Conservation (phyloP, 1,140 invertebrate genomes). For the Ostrea edulis region DNA sequence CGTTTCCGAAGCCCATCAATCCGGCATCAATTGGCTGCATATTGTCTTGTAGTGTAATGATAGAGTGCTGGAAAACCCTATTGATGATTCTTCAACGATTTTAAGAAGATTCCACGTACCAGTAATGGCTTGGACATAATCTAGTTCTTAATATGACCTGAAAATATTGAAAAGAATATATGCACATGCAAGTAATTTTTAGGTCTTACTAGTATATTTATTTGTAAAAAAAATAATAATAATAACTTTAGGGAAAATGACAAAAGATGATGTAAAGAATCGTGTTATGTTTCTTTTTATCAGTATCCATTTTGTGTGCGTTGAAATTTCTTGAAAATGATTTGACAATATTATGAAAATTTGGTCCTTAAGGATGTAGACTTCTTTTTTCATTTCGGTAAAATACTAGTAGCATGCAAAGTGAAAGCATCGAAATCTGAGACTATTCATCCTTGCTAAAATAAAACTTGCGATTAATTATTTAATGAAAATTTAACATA, state of each 20-base stretch:
- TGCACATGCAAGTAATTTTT: background rate
- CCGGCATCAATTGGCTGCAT: conserved; percentile 33
- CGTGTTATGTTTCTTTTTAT: too few species aligned
- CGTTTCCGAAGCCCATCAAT: conserved; percentile 38
- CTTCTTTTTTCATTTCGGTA: too few species aligned
- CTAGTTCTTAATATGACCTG: background rate
- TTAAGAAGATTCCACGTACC: conserved; percentile 5
- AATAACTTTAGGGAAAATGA: too few species aligned
- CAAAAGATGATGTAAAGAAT: too few species aligned
- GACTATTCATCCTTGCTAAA: background rate
- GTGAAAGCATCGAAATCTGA: background rate
- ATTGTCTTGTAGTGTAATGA: conserved; percentile 29
- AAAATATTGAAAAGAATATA: background rate
- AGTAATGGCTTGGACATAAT: background rate
- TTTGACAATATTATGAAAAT: too few species aligned
- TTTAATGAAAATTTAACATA: background rate
- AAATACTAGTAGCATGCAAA: background rate
- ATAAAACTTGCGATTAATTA: background rate
- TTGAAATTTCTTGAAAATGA: too few species aligned
- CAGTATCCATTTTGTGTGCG: too few species aligned
- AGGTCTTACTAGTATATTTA: too few species aligned
- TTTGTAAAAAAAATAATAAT: too few species aligned
- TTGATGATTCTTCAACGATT: conserved; percentile 22
- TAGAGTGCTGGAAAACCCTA: conserved; percentile 24
- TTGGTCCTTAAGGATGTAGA: too few species aligned